A percentile compares a stretch with the other conserved stretches of the same genome.
phyloP scores from a whole-genome alignment of 2,113 vertebrate species.

The Danio rerio region DNA sequence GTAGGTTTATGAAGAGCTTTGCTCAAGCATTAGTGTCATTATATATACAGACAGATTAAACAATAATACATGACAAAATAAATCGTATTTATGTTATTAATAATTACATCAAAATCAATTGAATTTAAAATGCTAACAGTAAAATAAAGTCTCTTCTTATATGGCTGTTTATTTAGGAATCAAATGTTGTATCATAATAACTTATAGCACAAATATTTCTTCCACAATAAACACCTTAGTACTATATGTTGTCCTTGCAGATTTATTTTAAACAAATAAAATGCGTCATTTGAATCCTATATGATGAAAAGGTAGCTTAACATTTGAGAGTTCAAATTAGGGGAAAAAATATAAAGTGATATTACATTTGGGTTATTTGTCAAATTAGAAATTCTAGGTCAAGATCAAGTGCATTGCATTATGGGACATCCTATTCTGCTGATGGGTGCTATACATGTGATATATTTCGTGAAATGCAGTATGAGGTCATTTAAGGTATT shows the following conservation, averaged over 20 bases:
- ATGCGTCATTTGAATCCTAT: too few species aligned
- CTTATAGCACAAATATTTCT: not conserved
- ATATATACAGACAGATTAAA: not conserved
- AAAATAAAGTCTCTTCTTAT: not conserved
- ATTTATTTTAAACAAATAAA: not conserved
- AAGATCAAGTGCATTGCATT: not conserved
- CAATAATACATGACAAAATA: not conserved
- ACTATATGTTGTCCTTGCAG: not conserved
- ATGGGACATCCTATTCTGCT: not conserved
- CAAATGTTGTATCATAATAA: not conserved
- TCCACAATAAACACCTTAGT: not conserved
- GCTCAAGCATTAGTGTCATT: not conserved
- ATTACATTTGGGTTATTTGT: not conserved
- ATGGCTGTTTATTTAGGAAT: not conserved
- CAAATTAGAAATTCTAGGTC: not conserved
- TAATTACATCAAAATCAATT: not conserved
- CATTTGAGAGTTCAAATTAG: not conserved
- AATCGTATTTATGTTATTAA: not conserved
- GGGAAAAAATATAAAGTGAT: not conserved
- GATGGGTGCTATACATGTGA: not conserved
- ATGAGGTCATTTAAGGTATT: not conserved
- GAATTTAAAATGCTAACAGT: too few species aligned
- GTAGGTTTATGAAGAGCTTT: conserved; percentile 3
- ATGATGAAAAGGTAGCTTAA: not conserved
- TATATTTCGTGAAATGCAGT: not conserved